Conservation (phyloP, 2,113 vertebrate species). For the Stigmatopora argus region DNA sequence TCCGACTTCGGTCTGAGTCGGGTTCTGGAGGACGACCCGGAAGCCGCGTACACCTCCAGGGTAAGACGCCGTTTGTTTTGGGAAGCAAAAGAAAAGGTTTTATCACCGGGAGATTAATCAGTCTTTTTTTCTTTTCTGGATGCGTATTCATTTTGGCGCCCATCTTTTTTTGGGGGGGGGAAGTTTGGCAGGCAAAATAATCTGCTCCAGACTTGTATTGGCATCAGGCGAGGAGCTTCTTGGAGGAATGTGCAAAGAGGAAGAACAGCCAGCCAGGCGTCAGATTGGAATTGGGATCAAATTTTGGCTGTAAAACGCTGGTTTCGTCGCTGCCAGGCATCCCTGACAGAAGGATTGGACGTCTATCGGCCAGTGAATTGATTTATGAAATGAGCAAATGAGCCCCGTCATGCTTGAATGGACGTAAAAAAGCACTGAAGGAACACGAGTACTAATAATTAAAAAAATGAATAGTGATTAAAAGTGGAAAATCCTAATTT, state of each 20-base stretch:
- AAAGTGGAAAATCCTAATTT: too few relatives aligned
- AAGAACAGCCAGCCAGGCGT: not conserved
- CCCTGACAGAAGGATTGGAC: too few relatives aligned
- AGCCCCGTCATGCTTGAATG: too few relatives aligned
- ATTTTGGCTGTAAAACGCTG: not conserved
- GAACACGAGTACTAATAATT: too few relatives aligned
- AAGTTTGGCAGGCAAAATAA: not conserved
- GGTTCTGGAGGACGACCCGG: slow-evolving; percentile 90
- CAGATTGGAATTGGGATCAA: not conserved
- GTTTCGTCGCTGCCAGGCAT: too few relatives aligned
- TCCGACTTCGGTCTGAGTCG: slow-evolving; percentile 97
- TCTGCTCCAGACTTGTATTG: not conserved
- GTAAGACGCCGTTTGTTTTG: slow-evolving; percentile 55
- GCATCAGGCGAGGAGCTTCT: not conserved
- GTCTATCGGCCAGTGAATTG: too few relatives aligned
- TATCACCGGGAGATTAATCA: not conserved
- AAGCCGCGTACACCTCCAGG: slow-evolving; percentile 92
- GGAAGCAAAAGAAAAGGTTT: too few relatives aligned
- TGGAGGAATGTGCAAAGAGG: not conserved
- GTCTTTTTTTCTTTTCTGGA: not conserved
- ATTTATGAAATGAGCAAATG: too few relatives aligned
- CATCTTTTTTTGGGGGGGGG: not conserved
- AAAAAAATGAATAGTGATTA: too few relatives aligned
- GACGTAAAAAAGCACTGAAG: too few relatives aligned
- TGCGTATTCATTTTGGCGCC: not conserved